Percentiles rank a stretch among this genome's conserved stretches.
Evolutionary conservation across 2,113 vertebrate genomes (phyloP).

Genomic region (Oreotrochilus melanogaster): DNA sequence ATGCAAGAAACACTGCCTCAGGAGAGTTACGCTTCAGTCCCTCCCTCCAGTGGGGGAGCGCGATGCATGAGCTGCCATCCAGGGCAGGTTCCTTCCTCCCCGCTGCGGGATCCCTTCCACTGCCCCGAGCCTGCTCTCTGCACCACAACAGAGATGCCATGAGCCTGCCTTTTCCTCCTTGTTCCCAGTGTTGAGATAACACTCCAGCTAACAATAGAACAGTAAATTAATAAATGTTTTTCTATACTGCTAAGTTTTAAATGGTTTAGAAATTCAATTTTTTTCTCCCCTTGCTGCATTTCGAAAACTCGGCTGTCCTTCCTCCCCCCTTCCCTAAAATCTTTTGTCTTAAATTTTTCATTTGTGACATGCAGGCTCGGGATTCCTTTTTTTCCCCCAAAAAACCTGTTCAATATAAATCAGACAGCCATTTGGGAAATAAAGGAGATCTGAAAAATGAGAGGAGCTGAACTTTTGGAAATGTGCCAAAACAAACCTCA

Average conservation of each 20-base stretch:
- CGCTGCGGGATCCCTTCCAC: rapidly evolving
- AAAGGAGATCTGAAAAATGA: slow-evolving; percentile 18
- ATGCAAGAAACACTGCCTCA: background rate
- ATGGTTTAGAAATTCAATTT: background rate
- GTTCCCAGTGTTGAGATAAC: background rate
- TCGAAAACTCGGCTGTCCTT: background rate
- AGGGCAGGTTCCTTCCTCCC: slow-evolving; percentile 23
- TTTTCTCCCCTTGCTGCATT: background rate
- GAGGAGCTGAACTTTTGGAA: slow-evolving; percentile 6
- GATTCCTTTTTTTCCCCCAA: background rate
- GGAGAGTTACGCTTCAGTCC: slow-evolving; percentile 23
- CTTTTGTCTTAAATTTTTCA: background rate
- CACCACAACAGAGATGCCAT: background rate
- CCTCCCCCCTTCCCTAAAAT: background rate
- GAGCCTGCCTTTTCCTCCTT: background rate
- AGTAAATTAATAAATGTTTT: slow-evolving; percentile 12
- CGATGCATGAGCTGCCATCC: slow-evolving; percentile 25
- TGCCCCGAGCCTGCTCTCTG: background rate
- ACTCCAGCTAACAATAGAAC: background rate
- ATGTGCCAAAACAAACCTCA: background rate
- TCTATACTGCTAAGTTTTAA: background rate
- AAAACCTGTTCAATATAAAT: background rate
- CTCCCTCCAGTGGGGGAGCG: background rate
- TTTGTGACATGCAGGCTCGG: background rate
- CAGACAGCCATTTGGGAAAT: slow-evolving; percentile 47